These are phyloP conservation scores for Staurois parvus DNA, from an alignment of 2,797 vertebrate species.

Conservation along the genomic window DNA sequence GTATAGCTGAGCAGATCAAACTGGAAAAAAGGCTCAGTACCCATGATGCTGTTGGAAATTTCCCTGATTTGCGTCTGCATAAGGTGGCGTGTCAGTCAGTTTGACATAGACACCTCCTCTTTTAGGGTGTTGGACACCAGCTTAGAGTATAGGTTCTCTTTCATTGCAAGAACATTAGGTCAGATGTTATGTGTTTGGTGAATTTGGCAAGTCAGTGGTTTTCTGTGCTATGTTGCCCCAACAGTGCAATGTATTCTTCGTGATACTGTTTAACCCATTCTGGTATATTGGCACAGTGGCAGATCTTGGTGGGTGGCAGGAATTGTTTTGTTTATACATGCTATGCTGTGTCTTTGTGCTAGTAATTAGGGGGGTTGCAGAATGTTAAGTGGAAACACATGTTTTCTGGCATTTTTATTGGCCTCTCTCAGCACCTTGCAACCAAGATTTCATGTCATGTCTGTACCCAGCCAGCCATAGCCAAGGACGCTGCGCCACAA, in stretches of 20 bases:
- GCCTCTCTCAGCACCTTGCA: neutral
- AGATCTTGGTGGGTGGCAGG: neutral
- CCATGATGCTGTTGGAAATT: too few species aligned
- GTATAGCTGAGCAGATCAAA: too few species aligned
- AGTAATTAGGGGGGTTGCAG: neutral
- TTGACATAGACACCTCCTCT: too few species aligned
- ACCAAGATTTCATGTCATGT: neutral
- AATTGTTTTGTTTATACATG: neutral
- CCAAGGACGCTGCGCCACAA: neutral
- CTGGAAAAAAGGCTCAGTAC: too few species aligned
- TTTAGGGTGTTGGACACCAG: neutral
- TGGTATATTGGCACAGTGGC: neutral
- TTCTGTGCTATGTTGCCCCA: neutral
- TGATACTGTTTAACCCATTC: neutral
- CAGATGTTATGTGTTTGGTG: neutral
- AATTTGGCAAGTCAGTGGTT: too few species aligned
- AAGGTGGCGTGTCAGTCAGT: neutral
- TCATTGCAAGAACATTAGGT: neutral
- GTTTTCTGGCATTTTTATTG: slow-evolving; percentile 12
- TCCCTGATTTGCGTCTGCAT: neutral
- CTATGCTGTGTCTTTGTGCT: neutral
- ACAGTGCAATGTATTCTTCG: neutral
- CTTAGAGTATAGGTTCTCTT: neutral
- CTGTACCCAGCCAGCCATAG: neutral
- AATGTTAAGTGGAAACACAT: slow-evolving; percentile 2